Percentiles rank a stretch among this genome's conserved stretches.
phyloP scores from a whole-genome alignment of 2,113 vertebrate genomes.

The Theropithecus gelada region DNA sequence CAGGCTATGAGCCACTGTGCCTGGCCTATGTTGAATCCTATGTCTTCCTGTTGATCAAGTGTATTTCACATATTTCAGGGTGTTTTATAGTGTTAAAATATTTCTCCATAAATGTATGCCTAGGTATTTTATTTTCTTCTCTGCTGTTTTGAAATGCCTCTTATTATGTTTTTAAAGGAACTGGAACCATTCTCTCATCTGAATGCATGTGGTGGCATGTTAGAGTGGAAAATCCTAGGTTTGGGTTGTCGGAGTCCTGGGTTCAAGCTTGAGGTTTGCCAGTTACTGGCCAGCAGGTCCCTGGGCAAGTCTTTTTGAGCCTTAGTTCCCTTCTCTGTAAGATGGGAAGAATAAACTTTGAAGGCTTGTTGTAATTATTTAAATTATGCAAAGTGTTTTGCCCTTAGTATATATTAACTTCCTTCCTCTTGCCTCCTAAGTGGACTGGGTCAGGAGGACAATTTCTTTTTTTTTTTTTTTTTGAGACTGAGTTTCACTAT shows the following conservation, averaged over 20 bases:
- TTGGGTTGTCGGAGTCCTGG: background rate
- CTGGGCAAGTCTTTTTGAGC: background rate
- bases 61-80: background rate
- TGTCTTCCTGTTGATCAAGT: background rate
- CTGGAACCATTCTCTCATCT: background rate
- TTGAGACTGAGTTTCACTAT: no score
- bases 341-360: background rate
- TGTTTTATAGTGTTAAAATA: slow-evolving; percentile 32
- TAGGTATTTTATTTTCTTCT: background rate
- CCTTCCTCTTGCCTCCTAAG: background rate
- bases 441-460: no score
- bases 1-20: no score
- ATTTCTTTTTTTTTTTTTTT: background rate
- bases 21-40: background rate
- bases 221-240: background rate
- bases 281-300: background rate
- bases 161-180: background rate
- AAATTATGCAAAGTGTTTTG: background rate
- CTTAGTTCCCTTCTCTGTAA: background rate
- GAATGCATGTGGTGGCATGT: background rate
- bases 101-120: background rate
- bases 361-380: background rate
- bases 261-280: background rate
- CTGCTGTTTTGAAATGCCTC: background rate
- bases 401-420: background rate